Percentiles rank a stretch among this genome's conserved stretches.
Conservation (phyloP, 2,797 vertebrate genomes). For the Bufotes viridis region DNA sequence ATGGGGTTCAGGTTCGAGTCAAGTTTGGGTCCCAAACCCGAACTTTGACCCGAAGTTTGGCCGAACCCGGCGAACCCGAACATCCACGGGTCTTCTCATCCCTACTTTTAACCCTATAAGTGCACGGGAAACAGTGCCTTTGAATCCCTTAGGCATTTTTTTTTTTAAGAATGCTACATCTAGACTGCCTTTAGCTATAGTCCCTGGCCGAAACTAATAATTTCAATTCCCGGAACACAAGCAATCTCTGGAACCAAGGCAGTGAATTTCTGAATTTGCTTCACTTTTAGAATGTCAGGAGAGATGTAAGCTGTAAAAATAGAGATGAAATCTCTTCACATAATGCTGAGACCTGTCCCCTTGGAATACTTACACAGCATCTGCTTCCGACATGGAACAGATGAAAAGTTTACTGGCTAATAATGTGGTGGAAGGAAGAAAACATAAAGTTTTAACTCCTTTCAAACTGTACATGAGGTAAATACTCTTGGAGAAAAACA, state of each 20-base stretch:
- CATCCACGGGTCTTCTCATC: no score
- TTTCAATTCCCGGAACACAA: not conserved
- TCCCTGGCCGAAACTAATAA: not conserved
- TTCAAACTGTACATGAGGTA: not conserved
- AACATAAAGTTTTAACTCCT: not conserved
- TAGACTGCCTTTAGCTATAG: not conserved
- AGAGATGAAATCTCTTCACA: not conserved
- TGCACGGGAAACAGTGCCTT: not conserved
- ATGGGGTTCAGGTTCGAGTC: no score
- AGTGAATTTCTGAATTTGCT: not conserved
- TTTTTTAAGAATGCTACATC: not conserved
- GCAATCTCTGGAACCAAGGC: not conserved
- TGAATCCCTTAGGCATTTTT: not conserved
- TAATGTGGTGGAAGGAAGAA: not conserved
- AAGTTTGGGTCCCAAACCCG: no score
- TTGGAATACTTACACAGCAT: not conserved
- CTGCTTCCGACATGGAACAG: not conserved
- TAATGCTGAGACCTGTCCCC: not conserved
- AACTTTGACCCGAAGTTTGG: no score
- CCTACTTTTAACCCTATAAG: not conserved
- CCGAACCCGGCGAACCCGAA: no score
- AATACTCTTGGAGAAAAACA: not conserved
- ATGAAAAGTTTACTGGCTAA: not conserved
- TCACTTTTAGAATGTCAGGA: not conserved
- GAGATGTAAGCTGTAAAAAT: constrained; percentile 11